These are phyloP conservation scores for Drosophila formosana DNA, from an alignment of 2,888 invertebrate genomes.

Conservation along the genomic window DNA sequence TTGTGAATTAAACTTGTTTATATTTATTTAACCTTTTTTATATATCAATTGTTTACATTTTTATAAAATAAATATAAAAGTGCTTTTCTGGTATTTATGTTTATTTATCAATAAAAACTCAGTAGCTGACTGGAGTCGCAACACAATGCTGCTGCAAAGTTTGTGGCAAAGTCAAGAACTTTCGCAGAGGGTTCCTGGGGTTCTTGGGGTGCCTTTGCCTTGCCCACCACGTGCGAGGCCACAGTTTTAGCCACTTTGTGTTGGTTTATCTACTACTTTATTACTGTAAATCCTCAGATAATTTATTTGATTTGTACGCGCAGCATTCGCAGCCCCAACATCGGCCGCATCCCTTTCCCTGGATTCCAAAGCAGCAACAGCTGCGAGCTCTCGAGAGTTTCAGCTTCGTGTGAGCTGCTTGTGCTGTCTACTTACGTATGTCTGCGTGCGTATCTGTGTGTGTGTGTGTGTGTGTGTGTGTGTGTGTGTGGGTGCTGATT, in stretches of 20 bases:
- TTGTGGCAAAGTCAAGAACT: conserved; percentile 24
- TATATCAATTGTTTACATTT: no score
- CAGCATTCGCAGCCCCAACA: conserved; percentile 29
- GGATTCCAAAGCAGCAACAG: conserved; percentile 63
- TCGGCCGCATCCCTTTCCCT: not conserved
- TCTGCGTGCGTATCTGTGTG: not conserved
- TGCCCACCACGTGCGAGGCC: conserved; percentile 49
- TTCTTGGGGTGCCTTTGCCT: no score
- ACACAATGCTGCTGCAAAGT: conserved; percentile 14
- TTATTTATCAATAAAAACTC: not conserved
- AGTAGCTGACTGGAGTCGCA: not conserved
- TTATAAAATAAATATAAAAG: no score
- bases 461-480: conserved; percentile 58
- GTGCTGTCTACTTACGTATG: not conserved
- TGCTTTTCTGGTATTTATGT: not conserved
- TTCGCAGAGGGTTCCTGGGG: conserved; percentile 25
- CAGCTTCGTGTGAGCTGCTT: conserved; percentile 28
- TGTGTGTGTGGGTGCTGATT: conserved; percentile 71
- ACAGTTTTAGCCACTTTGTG: conserved; percentile 56
- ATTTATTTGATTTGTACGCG: conserved; percentile 79
- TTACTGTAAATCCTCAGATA: conserved; percentile 77
- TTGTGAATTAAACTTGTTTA: no score
- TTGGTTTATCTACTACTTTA: conserved; percentile 78
- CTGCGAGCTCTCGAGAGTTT: conserved; percentile 53
- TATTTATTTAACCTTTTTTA: no score